These are phyloP conservation scores for Caenorhabditis imperialis DNA, from an alignment of 2,888 invertebrate species.

Conservation along the genomic window DNA sequence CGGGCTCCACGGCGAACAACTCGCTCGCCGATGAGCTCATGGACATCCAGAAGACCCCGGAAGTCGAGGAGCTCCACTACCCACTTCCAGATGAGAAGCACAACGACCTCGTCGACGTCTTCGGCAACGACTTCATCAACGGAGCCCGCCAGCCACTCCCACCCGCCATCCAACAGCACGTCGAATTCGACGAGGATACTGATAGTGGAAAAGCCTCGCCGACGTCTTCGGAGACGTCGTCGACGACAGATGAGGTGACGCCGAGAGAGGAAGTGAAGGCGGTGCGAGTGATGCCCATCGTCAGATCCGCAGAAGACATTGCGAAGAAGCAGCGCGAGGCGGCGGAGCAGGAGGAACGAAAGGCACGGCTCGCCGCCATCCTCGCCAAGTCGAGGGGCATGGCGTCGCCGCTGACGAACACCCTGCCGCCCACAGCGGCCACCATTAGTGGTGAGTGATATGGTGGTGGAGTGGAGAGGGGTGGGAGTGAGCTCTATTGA, in stretches of 20 bases:
- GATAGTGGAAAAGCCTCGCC: constrained; percentile 57
- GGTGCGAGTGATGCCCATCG: constrained; percentile 32
- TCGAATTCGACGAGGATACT: constrained; percentile 42
- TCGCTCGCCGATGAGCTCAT: constrained; percentile 37
- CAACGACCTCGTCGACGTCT: constrained; percentile 46
- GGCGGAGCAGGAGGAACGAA: constrained; percentile 39
- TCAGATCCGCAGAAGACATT: constrained; percentile 45
- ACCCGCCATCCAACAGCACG: constrained; percentile 4
- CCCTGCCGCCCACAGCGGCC: constrained; percentile 16
- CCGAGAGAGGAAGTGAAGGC: constrained; percentile 41
- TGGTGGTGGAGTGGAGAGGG: too few relatives aligned
- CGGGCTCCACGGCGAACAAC: constrained; percentile 23
- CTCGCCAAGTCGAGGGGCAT: constrained; percentile 49
- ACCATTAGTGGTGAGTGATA: not conserved
- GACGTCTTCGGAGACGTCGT: constrained; percentile 39
- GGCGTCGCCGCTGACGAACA: constrained; percentile 32
- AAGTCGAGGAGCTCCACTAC: constrained; percentile 17
- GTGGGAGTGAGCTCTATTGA: too few relatives aligned
- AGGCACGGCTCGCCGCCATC: constrained; percentile 40
- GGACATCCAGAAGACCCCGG: constrained; percentile 4
- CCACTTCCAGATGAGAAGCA: not conserved
- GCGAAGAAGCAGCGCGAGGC: constrained; percentile 37
- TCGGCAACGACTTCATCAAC: constrained; percentile 53
- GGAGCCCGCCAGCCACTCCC: not conserved
- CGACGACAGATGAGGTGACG: constrained; percentile 40